A percentile compares a stretch with the other conserved stretches of the same genome.
These are phyloP conservation scores for Laticauda colubrina DNA, from an alignment of 2,113 vertebrate genomes.

Conservation along the genomic window DNA sequence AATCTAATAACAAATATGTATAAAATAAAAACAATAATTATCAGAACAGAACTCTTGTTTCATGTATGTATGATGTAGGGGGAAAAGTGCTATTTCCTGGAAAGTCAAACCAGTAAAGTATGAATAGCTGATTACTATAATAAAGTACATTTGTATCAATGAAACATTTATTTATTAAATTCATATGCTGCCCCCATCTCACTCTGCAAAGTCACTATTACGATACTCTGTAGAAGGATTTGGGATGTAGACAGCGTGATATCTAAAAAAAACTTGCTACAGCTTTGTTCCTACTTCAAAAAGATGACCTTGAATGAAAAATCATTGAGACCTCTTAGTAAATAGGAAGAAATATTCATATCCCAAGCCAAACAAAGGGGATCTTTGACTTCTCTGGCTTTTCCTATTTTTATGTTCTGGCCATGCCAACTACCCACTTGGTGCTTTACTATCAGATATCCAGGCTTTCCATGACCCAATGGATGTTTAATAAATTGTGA, in stretches of 20 bases:
- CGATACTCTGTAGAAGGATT: constrained; percentile 54
- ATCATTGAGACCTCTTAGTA: background rate
- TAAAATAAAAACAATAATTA: constrained; percentile 11
- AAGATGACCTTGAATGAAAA: background rate
- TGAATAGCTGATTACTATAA: constrained; percentile 26
- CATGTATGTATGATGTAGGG: constrained; percentile 48
- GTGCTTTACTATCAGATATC: background rate
- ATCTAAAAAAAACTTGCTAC: background rate
- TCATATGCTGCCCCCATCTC: background rate
- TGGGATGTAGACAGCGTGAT: constrained; percentile 18
- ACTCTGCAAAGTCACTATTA: background rate
- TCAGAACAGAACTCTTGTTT: constrained; percentile 41
- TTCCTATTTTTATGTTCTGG: background rate
- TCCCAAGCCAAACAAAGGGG: background rate
- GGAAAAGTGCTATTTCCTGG: constrained; percentile 43
- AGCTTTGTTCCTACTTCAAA: constrained; percentile 42
- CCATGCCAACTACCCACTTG: background rate
- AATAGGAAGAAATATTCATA: background rate
- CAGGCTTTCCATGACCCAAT: background rate
- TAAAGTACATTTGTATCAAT: constrained; percentile 37
- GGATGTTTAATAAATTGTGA: background rate
- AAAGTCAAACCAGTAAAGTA: background rate
- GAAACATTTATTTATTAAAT: background rate
- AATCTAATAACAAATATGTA: constrained; percentile 60
- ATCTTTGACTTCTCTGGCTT: background rate